Evolutionary conservation across 2,113 vertebrate species (phyloP), one percentile per base, ranked within the genome.

Genomic region (Aphyosemion australe): DNA sequence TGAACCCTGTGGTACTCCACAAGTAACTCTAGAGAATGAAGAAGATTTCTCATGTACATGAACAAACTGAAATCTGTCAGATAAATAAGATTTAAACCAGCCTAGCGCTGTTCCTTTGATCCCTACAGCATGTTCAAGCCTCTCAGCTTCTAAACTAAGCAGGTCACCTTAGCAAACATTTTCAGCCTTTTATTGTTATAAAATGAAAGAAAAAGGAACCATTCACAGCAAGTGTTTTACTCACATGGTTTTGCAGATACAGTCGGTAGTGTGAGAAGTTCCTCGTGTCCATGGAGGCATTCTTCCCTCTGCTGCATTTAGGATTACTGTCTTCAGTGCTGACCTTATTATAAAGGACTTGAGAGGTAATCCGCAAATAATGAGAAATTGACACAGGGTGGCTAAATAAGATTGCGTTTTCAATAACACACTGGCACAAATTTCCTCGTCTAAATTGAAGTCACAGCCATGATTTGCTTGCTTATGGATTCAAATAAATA

Each of bases 291-390:
- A 39, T 53, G 11, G 42, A 60, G 50, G 66, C 41, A 43, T 66
- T 45, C 39, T 68, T 54, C 58, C 34, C 16, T 16, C 48, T 9
- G 54, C 57, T 68, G 65, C 45, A 20, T 46, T 63, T 60, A 54
- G 65, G 61, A 82, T 87, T 67, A 79, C 66, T 5, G 32, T 83
- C 67, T 59, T 62, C 52, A n/a, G 58, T 20, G 3, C 60, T n/a
- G 66, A 51, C 41, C 37, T 77, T 78, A 80, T 87, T 80, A 72
- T 59, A 67, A 66, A 76, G 49, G 72, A 55, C 71, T 78, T 52
- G 1, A 61, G 73, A 72, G 67, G 63, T 82, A 82, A 84, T 84
- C 84, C 50, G n/a, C 58, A 62, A 53, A 74, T 83, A 84, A 84
- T 88, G 76, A 78, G 74, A 81, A 90, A 76, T 47, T 20, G 74